Conservation (phyloP, 2,888 invertebrate species). For the Enchytraeus crypticus region DNA sequence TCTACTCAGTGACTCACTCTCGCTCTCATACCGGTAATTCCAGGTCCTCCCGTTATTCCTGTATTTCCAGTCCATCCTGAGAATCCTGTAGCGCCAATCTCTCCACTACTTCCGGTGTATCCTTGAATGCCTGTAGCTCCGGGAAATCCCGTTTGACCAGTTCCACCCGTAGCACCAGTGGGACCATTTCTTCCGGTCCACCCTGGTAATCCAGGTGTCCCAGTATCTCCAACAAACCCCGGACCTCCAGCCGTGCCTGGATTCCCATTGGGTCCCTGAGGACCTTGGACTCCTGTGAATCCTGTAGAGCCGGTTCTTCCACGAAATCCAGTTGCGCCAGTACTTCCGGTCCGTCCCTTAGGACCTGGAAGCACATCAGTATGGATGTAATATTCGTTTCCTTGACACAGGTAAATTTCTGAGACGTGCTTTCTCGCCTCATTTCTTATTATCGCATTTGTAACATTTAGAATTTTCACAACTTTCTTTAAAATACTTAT, state of each 20-base stretch:
- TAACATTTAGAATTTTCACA: too few relatives aligned
- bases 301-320: conserved; percentile 18
- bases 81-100: conserved; percentile 11
- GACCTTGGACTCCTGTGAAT: conserved; percentile 12
- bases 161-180: conserved; percentile 2
- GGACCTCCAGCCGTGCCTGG: conserved; percentile 13
- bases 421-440: too few relatives aligned
- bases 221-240: conserved; percentile 11
- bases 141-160: neutral
- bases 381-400: too few relatives aligned
- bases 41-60: too few relatives aligned
- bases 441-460: too few relatives aligned
- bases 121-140: conserved; percentile 10
- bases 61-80: conserved; percentile 12
- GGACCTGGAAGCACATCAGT: neutral
- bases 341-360: neutral
- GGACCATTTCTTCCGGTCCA: conserved; percentile 9
- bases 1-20: too few relatives aligned
- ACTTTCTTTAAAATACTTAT: too few relatives aligned
- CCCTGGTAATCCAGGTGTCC: conserved; percentile 18
- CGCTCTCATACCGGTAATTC: conserved; percentile 10
- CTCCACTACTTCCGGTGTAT: neutral
- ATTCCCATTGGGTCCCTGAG: conserved; percentile 16
- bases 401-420: too few relatives aligned
- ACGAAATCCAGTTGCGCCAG: neutral